Evolutionary conservation across 2,113 vertebrate species (phyloP).

Genomic region (Leiothrix lutea): DNA sequence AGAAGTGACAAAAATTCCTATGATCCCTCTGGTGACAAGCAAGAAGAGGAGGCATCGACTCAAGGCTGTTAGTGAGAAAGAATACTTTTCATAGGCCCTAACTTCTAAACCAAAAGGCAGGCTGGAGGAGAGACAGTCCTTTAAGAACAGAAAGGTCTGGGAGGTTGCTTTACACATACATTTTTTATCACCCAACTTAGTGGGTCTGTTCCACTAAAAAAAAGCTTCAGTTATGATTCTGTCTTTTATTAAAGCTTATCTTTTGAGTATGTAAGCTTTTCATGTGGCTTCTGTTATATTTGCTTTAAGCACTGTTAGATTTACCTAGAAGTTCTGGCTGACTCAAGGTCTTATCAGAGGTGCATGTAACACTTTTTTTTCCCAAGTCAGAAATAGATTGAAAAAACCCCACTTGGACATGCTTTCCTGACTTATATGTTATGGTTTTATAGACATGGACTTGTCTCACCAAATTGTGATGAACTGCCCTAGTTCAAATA

Average conservation of each 20-base stretch:
- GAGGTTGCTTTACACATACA: neutral
- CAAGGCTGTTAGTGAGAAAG: neutral
- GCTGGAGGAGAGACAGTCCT: neutral
- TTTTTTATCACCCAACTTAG: neutral
- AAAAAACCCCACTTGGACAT: accelerated
- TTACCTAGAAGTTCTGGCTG: neutral
- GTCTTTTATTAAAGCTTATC: neutral
- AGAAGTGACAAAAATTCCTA: neutral
- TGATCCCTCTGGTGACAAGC: neutral
- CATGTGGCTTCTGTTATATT: neutral
- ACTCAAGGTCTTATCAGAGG: neutral
- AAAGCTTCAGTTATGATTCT: neutral
- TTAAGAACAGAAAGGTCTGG: neutral
- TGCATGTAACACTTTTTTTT: neutral
- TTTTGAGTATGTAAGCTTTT: neutral
- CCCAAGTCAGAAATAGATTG: neutral
- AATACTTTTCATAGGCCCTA: neutral
- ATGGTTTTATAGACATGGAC: neutral
- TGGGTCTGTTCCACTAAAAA: neutral
- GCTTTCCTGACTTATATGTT: neutral
- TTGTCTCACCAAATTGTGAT: neutral
- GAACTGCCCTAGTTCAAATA: neutral
- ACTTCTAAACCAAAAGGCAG: neutral
- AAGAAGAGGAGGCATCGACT: neutral
- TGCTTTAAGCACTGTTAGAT: neutral